Conservation (phyloP, 2,797 vertebrate genomes). For the Diglossa cyanea region DNA sequence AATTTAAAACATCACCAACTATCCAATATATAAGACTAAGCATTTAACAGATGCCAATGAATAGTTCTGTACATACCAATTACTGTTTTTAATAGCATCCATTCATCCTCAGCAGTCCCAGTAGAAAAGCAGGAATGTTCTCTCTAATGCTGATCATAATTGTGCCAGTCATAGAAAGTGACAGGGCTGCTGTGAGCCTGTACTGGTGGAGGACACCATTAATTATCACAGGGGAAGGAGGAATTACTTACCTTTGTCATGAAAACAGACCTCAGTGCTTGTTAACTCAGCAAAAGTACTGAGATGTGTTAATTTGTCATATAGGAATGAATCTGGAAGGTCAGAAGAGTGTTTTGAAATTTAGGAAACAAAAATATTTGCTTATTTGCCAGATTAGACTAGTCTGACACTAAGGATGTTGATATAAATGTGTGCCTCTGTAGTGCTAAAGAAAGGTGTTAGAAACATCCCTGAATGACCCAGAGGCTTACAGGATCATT, state of each 20-base stretch:
- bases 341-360: background rate
- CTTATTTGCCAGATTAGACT: background rate
- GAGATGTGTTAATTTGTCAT: background rate
- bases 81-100: background rate
- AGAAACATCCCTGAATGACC: background rate
- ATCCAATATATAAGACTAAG: background rate
- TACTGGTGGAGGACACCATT: background rate
- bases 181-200: background rate
- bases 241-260: background rate
- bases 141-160: background rate
- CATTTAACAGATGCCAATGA: background rate
- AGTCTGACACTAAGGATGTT: background rate
- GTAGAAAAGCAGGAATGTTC: background rate
- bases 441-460: background rate
- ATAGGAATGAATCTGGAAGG: background rate
- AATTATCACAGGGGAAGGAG: conserved; percentile 20
- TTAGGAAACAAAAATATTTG: background rate
- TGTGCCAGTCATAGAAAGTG: background rate
- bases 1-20: background rate
- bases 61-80: background rate
- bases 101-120: background rate
- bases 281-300: background rate
- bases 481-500: background rate
- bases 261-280: background rate
- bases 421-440: background rate